A percentile compares a stretch with the other conserved stretches of the same genome.
phyloP scores from a whole-genome alignment of 2,113 vertebrate genomes.

The Mesitornis unicolor region DNA sequence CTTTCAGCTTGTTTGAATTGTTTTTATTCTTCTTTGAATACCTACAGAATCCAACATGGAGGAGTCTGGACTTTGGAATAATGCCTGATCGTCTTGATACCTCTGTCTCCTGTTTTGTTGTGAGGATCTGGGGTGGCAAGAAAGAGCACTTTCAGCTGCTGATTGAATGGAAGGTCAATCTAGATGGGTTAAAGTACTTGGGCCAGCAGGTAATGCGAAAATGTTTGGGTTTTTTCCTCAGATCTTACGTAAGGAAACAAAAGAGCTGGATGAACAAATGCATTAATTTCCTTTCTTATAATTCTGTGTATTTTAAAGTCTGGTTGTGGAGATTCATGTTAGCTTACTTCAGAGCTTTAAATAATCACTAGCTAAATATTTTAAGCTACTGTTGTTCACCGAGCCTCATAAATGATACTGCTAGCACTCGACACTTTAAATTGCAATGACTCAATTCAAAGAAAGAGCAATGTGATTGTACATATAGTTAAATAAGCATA shows the following conservation, averaged over 20 bases:
- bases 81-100: slow-evolving; percentile 93
- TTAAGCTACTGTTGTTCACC: not conserved
- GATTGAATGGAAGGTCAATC: slow-evolving; percentile 95
- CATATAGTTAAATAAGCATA: not conserved
- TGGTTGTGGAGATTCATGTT: not conserved
- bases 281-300: too few species aligned
- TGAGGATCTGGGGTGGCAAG: slow-evolving; percentile 95
- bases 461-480: not conserved
- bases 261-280: not conserved
- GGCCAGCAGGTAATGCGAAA: slow-evolving; percentile 88
- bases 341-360: not conserved
- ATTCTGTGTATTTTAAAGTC: not conserved
- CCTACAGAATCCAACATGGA: slow-evolving; percentile 94
- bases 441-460: not conserved
- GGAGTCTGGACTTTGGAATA: slow-evolving; percentile 94
- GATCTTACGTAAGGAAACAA: not conserved
- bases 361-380: not conserved
- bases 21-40: not conserved
- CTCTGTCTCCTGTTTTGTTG: slow-evolving; percentile 92
- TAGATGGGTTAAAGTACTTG: slow-evolving; percentile 92
- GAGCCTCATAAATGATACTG: not conserved
- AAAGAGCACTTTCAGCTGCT: slow-evolving; percentile 85
- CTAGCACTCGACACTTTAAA: not conserved
- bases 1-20: not conserved
- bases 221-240: not conserved